phyloP scores from a whole-genome alignment of 2,113 vertebrate species.

The Pristiophorus japonicus region DNA sequence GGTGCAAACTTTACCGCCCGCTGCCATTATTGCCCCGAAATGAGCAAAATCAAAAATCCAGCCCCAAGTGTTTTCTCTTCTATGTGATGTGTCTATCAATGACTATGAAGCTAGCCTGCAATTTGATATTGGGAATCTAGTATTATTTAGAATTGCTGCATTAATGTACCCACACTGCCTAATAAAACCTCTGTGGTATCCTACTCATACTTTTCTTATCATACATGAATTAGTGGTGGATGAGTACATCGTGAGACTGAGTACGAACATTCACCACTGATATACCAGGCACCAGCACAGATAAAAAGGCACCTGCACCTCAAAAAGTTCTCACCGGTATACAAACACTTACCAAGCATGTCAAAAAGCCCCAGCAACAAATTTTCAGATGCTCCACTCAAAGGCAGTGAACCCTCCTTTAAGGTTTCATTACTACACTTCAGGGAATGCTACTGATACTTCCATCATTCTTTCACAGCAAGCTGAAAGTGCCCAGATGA shows the following conservation, averaged over 20 bases:
- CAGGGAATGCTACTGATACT: neutral
- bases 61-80: no score
- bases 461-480: neutral
- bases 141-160: neutral
- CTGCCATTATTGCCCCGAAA: no score
- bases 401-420: neutral
- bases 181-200: neutral
- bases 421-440: neutral
- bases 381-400: neutral
- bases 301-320: neutral
- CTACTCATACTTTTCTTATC: neutral
- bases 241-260: neutral
- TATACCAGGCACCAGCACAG: neutral
- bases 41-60: no score
- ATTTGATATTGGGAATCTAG: neutral
- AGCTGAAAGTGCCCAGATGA: neutral
- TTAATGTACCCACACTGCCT: neutral
- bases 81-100: neutral
- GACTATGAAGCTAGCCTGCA: neutral
- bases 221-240: neutral
- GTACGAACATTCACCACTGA: neutral
- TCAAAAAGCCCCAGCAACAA: neutral
- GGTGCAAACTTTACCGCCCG: no score
- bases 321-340: neutral
- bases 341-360: neutral